Conservation (phyloP, 2,113 vertebrate species). For the Colossoma macropomum region DNA sequence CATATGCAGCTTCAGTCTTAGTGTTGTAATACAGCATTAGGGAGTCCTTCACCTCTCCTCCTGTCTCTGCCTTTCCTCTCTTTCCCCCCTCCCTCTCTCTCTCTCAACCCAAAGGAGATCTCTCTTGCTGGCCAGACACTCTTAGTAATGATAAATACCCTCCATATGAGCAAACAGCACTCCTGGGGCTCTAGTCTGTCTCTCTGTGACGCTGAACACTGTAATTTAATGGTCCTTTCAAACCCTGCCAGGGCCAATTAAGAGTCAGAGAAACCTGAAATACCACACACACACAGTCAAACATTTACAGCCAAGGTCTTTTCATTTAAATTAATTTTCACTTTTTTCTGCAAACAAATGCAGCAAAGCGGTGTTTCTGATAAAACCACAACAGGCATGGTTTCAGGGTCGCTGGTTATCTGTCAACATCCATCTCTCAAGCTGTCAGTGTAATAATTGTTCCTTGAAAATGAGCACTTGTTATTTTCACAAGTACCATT, state of each 20-base stretch:
- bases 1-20: neutral
- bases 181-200: slow-evolving; percentile 39
- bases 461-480: neutral
- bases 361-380: slow-evolving; percentile 7
- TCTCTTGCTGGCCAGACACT: slow-evolving; percentile 33
- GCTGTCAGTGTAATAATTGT: neutral
- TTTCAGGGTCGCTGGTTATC: slow-evolving; percentile 5
- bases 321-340: slow-evolving; percentile 9
- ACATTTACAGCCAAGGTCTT: slow-evolving; percentile 45
- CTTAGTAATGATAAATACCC: slow-evolving; percentile 50
- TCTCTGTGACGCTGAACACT: slow-evolving; percentile 39
- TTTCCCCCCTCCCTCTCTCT: slow-evolving; percentile 30
- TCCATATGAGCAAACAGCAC: slow-evolving; percentile 44
- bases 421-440: slow-evolving; percentile 17
- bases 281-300: slow-evolving; percentile 15
- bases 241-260: slow-evolving; percentile 54
- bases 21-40: neutral
- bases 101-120: slow-evolving; percentile 33
- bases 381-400: slow-evolving; percentile 4
- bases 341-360: neutral
- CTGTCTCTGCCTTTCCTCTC: neutral
- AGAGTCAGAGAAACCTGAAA: slow-evolving; percentile 34
- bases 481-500: neutral
- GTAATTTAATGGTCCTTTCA: slow-evolving; percentile 42
- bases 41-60: neutral